Evolutionary conservation across 2,113 vertebrate genomes (phyloP).

Genomic region (Trogon surrucura): DNA sequence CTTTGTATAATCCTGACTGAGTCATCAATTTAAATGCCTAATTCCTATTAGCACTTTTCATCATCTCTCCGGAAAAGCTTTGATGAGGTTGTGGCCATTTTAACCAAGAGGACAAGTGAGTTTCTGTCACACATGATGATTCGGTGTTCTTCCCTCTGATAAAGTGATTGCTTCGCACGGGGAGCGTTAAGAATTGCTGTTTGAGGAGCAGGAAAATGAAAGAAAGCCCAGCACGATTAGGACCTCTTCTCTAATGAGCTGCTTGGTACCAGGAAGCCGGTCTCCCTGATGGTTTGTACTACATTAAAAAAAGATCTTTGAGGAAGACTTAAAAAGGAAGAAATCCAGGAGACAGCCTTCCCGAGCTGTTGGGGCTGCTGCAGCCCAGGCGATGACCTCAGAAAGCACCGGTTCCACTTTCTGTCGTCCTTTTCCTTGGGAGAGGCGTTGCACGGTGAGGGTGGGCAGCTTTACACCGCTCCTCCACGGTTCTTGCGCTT

Average conservation of each 20-base stretch:
- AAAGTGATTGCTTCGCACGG: background rate
- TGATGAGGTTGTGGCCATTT: constrained; percentile 67
- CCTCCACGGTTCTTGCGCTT: background rate
- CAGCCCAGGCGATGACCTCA: no score
- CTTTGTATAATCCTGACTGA: constrained; percentile 61
- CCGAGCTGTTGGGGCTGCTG: background rate
- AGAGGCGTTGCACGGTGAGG: background rate
- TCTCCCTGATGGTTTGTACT: background rate
- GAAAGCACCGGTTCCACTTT: background rate
- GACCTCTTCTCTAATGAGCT: background rate
- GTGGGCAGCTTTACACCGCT: background rate
- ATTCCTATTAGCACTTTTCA: constrained; percentile 70
- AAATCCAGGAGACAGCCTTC: background rate
- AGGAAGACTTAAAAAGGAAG: background rate
- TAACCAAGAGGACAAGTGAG: background rate
- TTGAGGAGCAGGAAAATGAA: background rate
- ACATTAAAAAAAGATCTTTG: background rate
- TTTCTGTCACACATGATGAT: background rate
- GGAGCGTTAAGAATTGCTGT: background rate
- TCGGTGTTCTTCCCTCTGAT: constrained; percentile 20
- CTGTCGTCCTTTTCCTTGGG: background rate
- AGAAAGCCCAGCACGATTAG: background rate
- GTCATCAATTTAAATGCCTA: constrained; percentile 63
- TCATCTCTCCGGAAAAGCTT: constrained; percentile 41
- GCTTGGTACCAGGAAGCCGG: background rate